phyloP scores from a whole-genome alignment of 1,140 invertebrate species.

The Heliconius hewitsoni region DNA sequence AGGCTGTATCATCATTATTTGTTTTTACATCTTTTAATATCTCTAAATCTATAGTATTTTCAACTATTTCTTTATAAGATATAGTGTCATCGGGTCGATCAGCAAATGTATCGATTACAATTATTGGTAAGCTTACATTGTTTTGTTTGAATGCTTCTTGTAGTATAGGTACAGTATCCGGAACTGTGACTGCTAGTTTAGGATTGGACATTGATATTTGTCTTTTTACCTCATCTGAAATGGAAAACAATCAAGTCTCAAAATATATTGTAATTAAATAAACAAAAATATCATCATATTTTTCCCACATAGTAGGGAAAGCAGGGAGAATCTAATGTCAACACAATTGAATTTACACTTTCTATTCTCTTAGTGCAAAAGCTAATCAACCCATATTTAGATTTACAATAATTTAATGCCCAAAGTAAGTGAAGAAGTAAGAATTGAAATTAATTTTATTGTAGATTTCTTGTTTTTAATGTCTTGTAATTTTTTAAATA shows the following conservation, averaged over 20 bases:
- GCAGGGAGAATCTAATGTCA: too few species aligned
- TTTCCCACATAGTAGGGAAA: too few species aligned
- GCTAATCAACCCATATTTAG: too few species aligned
- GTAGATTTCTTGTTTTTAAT: too few species aligned
- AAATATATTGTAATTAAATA: too few species aligned
- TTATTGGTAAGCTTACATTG: constrained; percentile 81
- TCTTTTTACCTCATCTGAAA: constrained; percentile 89
- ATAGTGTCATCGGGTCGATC: constrained; percentile 78
- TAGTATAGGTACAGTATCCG: constrained; percentile 74
- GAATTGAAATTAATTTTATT: too few species aligned
- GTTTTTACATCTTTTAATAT: constrained; percentile 70
- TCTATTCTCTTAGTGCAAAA: too few species aligned
- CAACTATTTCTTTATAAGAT: constrained; percentile 82
- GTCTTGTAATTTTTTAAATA: too few species aligned
- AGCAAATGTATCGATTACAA: constrained; percentile 72
- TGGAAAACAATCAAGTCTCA: not conserved
- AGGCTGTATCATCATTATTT: constrained; percentile 75
- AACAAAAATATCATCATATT: too few species aligned
- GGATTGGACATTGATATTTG: constrained; percentile 85
- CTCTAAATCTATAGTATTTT: constrained; percentile 72
- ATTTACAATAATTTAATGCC: too few species aligned
- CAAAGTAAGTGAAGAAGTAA: too few species aligned
- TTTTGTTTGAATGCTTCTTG: constrained; percentile 73
- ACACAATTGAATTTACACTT: too few species aligned
- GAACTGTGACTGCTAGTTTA: constrained; percentile 85